phyloP scores from a whole-genome alignment of 2,797 vertebrate species.

The Gobionotothen gibberifrons region DNA sequence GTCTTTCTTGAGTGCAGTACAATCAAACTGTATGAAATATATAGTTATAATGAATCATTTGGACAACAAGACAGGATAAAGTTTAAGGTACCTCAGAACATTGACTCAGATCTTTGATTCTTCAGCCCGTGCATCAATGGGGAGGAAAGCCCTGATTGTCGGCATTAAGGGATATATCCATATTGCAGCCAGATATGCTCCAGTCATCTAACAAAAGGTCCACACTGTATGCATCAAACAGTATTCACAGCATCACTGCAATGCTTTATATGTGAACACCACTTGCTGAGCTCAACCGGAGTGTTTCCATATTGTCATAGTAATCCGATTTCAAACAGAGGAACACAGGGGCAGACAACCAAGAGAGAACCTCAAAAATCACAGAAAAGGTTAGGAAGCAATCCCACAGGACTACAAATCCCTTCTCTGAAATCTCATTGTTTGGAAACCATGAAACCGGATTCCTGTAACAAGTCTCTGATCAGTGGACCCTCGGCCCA shows the following conservation, averaged over 20 bases:
- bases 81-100: constrained; percentile 23
- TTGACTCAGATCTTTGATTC: constrained; percentile 40
- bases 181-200: constrained; percentile 30
- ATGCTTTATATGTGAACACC: constrained; percentile 40
- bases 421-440: constrained; percentile 86
- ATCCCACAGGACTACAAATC: constrained; percentile 86
- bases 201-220: constrained; percentile 34
- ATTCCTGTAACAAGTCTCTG: constrained; percentile 88
- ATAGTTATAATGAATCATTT: constrained; percentile 43
- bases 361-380: constrained; percentile 73
- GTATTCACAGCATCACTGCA: constrained; percentile 23
- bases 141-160: constrained; percentile 23
- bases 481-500: constrained; percentile 84
- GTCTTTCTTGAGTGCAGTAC: background rate
- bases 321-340: constrained; percentile 84
- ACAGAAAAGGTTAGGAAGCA: constrained; percentile 74
- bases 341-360: constrained; percentile 71
- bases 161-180: constrained; percentile 40
- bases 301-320: constrained; percentile 72
- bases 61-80: constrained; percentile 39
- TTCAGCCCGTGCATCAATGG: constrained; percentile 21
- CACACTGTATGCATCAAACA: constrained; percentile 38
- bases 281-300: constrained; percentile 54
- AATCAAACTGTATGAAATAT: constrained; percentile 27
- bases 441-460: constrained; percentile 88